phyloP scores from a whole-genome alignment of 2,888 invertebrate genomes.

The Ichneumon xanthorius region DNA sequence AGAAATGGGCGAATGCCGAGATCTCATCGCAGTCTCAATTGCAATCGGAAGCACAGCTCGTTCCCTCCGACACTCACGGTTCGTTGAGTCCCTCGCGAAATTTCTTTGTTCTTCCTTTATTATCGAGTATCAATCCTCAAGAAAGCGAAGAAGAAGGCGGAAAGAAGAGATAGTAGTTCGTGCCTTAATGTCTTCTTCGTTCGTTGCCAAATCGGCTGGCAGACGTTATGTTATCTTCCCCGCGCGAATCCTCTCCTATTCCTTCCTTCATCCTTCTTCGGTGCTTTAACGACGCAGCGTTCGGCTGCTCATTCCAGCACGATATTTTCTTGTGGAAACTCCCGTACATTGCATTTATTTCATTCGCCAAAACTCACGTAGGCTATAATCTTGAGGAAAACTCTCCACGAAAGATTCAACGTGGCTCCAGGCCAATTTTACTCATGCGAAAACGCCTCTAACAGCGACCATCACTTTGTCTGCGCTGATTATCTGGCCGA shows the following conservation, averaged over 20 bases:
- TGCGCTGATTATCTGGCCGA: slow-evolving; percentile 50
- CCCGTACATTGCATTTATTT: slow-evolving; percentile 38
- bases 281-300: slow-evolving; percentile 56
- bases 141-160: slow-evolving; percentile 45
- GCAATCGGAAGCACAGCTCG: slow-evolving; percentile 67
- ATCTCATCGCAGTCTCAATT: slow-evolving; percentile 63
- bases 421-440: slow-evolving; percentile 63
- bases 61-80: slow-evolving; percentile 61
- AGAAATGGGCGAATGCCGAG: slow-evolving; percentile 11
- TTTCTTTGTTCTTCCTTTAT: slow-evolving; percentile 65
- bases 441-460: slow-evolving; percentile 55
- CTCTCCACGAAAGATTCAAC: slow-evolving; percentile 24
- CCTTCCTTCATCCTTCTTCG: slow-evolving; percentile 18
- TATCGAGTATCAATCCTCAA: slow-evolving; percentile 66
- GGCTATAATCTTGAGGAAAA: slow-evolving; percentile 34
- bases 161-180: slow-evolving; percentile 36
- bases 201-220: slow-evolving; percentile 70
- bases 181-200: slow-evolving; percentile 64
- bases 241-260: slow-evolving; percentile 39
- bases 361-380: slow-evolving; percentile 31
- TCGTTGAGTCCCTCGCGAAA: slow-evolving; percentile 58
- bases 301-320: slow-evolving; percentile 23
- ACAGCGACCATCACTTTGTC: slow-evolving; percentile 26
- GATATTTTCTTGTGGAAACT: slow-evolving; percentile 6
- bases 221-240: slow-evolving; percentile 52